These are phyloP conservation scores for Cosmopolites sordidus DNA, from an alignment of 2,888 invertebrate genomes.

Conservation along the genomic window DNA sequence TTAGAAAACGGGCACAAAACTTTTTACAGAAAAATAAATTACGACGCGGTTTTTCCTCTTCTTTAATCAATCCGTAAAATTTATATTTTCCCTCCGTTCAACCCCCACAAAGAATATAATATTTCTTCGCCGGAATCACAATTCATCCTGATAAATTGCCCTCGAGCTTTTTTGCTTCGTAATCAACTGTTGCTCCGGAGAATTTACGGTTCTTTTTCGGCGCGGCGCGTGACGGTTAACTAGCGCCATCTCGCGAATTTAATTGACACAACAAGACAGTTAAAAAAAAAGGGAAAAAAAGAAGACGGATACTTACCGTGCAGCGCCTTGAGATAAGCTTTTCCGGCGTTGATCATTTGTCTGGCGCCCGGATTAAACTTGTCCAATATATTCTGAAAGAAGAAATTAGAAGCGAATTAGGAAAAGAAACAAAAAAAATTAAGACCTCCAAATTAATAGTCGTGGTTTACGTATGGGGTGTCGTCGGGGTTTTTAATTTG, in stretches of 20 bases:
- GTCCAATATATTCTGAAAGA: slow-evolving; percentile 90
- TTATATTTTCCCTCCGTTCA: neutral
- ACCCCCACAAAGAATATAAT: slow-evolving; percentile 8
- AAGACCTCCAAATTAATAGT: no score
- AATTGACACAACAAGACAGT: no score
- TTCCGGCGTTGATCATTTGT: slow-evolving; percentile 90
- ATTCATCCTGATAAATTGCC: slow-evolving; percentile 22
- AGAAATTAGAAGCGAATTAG: slow-evolving; percentile 2
- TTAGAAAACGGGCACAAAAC: no score
- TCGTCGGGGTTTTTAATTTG: no score
- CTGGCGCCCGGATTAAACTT: slow-evolving; percentile 93
- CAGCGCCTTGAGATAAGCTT: slow-evolving; percentile 89
- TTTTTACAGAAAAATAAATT: no score
- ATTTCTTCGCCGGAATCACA: slow-evolving; percentile 15
- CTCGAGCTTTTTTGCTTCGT: slow-evolving; percentile 13
- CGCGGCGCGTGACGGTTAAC: no score
- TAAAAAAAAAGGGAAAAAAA: no score
- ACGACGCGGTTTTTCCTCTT: neutral
- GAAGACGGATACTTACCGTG: slow-evolving; percentile 69
- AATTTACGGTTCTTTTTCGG: slow-evolving; percentile 10
- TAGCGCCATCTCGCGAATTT: no score
- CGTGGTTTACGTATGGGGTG: no score
- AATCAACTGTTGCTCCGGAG: slow-evolving; percentile 20
- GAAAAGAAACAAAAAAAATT: neutral
- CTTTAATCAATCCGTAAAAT: neutral